Percentiles rank a stretch among this genome's conserved stretches.
Evolutionary conservation across 2,113 vertebrate species (phyloP).

Genomic region (Uropsilus gracilis): DNA sequence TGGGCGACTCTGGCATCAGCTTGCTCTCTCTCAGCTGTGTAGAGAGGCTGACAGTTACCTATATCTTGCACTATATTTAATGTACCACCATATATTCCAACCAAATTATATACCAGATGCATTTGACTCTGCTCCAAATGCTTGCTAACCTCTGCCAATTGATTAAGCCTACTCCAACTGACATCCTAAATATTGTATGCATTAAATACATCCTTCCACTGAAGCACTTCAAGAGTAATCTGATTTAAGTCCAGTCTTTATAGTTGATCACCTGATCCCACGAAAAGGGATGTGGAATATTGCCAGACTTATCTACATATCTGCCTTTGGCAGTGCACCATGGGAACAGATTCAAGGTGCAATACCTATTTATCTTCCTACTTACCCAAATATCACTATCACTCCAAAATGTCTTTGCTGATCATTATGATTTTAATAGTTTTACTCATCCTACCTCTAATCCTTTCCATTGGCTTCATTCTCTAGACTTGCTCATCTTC

Average conservation of each 20-base stretch:
- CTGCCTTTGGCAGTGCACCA: neutral
- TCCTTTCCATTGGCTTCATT: neutral
- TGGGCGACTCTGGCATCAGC: neutral
- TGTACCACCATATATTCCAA: accelerated
- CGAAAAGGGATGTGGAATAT: neutral
- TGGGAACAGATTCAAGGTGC: neutral
- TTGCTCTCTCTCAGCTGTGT: neutral
- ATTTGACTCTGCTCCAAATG: neutral
- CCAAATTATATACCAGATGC: neutral
- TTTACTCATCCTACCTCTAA: neutral
- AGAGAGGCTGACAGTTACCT: neutral
- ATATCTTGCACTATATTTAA: neutral
- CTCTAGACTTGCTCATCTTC: neutral
- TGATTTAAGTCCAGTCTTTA: neutral
- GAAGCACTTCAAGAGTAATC: neutral
- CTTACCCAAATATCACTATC: neutral
- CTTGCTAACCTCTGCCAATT: neutral
- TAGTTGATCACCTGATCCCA: neutral
- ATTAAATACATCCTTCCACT: neutral
- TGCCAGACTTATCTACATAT: neutral
- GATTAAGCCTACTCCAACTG: neutral
- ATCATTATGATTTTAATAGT: neutral
- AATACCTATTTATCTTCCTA: neutral
- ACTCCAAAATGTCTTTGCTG: neutral
- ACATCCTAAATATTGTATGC: neutral